Evolutionary conservation across 2,797 vertebrate species (phyloP), one percentile per base, ranked within the genome.

Genomic region (Macrochelys suwanniensis): DNA sequence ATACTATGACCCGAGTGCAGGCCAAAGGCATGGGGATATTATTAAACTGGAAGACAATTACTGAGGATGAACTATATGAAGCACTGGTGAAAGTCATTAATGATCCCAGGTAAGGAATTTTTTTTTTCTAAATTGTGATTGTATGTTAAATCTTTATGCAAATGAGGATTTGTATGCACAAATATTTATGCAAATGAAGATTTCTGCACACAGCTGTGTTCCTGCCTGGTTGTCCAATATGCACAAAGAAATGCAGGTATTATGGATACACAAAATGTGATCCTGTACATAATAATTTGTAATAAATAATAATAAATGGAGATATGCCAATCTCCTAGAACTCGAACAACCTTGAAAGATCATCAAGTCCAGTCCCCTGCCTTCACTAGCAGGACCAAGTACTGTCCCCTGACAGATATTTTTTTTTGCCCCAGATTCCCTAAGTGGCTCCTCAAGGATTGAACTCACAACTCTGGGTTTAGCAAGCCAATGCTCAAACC

Each of bases 1-100:
- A 99, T 95, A 99, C 99, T 28, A 99, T 99, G 99, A 99, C 99
- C 1, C 98, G 99, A 1, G 99, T 99, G 84, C 98, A 99, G 91
- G 99, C 99, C 86, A 99, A 99, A 98, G 99, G 99, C 71, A 99
- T 99, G 99, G 99, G 99, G 23, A 98, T 99, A 93, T 98, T 99
- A 98, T 96, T 99, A 9, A 99, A 99, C 97, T 99, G 99, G 99
- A 99, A 99, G 96, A 98, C 98, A 1, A 97, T 99, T 98, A 99
- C 99, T 0, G 99, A 99, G 91, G 98, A 96, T 1, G 99, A 99
- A 45, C 97, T 99, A 23, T 98, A 99, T 84, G 98, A 98, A 61
- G 99, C 99, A 5, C 98, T 99, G 94, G 98, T 98, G 71, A 99
- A 98, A 86, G 97, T 99, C 94, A 99, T 99, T 94, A 99, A 98